Percentiles rank a stretch among this genome's conserved stretches.
phyloP scores from a whole-genome alignment of 2,113 vertebrate species.

The Diadophis punctatus region DNA sequence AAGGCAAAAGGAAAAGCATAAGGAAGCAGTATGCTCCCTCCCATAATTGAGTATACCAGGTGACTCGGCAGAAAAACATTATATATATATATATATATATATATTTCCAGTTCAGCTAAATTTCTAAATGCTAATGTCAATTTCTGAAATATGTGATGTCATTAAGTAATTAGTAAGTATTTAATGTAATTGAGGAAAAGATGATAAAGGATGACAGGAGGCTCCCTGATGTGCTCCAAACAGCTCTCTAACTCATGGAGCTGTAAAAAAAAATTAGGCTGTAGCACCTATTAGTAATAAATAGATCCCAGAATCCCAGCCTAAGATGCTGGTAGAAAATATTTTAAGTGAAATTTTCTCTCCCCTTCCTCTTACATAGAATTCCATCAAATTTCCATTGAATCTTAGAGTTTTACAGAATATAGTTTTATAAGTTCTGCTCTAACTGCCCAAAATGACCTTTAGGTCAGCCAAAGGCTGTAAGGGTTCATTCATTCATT shows the following conservation, averaged over 20 bases:
- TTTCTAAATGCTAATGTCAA: not conserved
- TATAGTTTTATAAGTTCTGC: not conserved
- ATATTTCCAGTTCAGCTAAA: not conserved
- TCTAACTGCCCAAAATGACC: not conserved
- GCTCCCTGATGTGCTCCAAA: not conserved
- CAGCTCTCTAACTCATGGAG: not conserved
- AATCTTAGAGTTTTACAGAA: not conserved
- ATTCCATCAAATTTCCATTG: not conserved
- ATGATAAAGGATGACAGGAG: too few species aligned
- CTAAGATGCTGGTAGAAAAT: too few species aligned
- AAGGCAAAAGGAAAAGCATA: too few species aligned
- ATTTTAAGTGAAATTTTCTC: not conserved
- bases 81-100: too few species aligned
- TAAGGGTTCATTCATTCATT: not conserved
- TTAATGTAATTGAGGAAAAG: not conserved
- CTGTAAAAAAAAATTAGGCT: not conserved
- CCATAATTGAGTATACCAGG: too few species aligned
- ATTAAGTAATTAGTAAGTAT: too few species aligned
- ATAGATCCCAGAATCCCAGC: not conserved
- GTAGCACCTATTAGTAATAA: not conserved
- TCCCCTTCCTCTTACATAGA: not conserved
- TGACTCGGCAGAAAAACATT: too few species aligned
- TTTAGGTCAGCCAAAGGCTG: not conserved
- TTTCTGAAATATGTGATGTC: slow-evolving; percentile 7
- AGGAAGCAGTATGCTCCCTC: too few species aligned